Evolutionary conservation across 1,140 invertebrate genomes (phyloP).

Genomic region (Pseudachorutes palmiensis): DNA sequence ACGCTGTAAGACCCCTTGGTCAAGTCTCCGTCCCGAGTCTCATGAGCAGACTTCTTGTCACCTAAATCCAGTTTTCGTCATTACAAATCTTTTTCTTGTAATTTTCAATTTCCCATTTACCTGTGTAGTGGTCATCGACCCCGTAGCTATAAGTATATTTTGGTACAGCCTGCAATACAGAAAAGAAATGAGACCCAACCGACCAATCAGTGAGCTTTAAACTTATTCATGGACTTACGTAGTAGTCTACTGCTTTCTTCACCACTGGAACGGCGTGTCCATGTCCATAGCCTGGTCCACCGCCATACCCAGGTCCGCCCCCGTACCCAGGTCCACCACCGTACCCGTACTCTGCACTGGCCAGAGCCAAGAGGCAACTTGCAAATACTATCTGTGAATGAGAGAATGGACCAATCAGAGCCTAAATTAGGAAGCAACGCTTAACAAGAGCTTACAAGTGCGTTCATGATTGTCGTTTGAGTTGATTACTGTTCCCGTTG

Average conservation of each 20-base stretch:
- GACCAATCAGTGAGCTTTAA: too few species aligned
- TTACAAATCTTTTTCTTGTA: too few species aligned
- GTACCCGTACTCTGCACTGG: not conserved
- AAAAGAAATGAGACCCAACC: too few species aligned
- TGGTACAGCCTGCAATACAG: not conserved
- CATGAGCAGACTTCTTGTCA: conserved; percentile 30
- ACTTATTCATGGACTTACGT: not conserved
- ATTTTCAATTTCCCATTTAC: too few species aligned
- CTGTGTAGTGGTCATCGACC: conserved; percentile 5
- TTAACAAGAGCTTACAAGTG: not conserved
- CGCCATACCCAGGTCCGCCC: not conserved
- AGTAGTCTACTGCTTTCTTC: conserved; percentile 4
- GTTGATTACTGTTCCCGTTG: not conserved
- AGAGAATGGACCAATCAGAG: too few species aligned
- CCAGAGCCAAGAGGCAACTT: not conserved
- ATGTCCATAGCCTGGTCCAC: not conserved
- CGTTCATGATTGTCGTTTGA: not conserved
- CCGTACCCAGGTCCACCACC: not conserved
- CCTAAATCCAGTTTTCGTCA: not conserved
- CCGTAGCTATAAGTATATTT: not conserved
- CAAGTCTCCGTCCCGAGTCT: conserved; percentile 36
- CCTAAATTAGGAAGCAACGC: not conserved
- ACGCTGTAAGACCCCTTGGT: conserved; percentile 32
- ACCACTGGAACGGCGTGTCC: not conserved
- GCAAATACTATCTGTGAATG: not conserved